phyloP scores from a whole-genome alignment of 2,888 invertebrate genomes.

The Timema cristinae region DNA sequence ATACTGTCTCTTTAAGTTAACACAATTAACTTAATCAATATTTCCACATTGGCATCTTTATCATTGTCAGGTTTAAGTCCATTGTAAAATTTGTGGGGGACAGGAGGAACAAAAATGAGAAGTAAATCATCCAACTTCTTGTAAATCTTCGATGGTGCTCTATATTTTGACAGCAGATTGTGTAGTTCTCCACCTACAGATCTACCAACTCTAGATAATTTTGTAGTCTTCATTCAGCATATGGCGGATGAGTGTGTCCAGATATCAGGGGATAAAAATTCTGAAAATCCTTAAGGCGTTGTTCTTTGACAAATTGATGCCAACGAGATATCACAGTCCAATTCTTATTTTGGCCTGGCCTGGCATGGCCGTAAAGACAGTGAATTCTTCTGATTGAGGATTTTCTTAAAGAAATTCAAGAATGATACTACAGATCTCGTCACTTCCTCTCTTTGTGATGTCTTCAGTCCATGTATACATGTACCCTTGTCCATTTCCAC shows the following conservation, averaged over 20 bases:
- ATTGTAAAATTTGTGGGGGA: background rate
- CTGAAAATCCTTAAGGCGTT: background rate
- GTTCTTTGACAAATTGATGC: conserved; percentile 2
- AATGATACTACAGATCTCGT: background rate
- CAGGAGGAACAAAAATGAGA: background rate
- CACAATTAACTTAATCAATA: background rate
- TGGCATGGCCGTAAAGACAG: background rate
- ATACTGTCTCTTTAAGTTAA: background rate
- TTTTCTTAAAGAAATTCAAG: background rate
- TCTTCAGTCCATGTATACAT: background rate
- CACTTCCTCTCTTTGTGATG: conserved; percentile 4
- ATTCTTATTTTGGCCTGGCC: conserved; percentile 5
- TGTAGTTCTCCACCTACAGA: background rate
- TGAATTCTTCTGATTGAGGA: background rate
- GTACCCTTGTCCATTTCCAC: conserved; percentile 3
- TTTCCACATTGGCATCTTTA: background rate
- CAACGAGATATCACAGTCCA: background rate
- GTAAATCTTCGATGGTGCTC: background rate
- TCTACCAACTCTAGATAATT: background rate
- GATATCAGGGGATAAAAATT: background rate
- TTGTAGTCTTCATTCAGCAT: background rate
- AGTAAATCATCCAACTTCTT: conserved; percentile 8
- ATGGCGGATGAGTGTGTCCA: conserved; percentile 1
- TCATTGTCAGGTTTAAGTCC: background rate
- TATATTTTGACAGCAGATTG: background rate